Evolutionary conservation across 1,140 invertebrate genomes (phyloP).

Genomic region (Dinothrombium tinctorium): DNA sequence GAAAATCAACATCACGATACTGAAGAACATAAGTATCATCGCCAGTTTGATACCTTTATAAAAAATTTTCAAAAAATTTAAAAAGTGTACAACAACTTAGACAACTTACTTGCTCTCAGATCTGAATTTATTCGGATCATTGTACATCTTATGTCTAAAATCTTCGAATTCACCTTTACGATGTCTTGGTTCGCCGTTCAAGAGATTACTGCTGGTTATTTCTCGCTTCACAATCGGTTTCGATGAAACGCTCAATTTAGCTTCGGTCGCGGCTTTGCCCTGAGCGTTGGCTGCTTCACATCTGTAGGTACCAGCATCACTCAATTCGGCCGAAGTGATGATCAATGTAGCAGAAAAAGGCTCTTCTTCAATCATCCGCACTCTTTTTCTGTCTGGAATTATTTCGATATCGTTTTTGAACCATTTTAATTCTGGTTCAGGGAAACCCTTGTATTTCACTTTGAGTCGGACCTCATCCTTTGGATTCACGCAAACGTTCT

Average conservation of each 20-base stretch:
- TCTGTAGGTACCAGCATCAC: slow-evolving; percentile 75
- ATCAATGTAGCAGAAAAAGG: background rate
- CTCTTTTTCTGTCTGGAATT: slow-evolving; percentile 36
- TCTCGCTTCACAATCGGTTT: too few relatives aligned
- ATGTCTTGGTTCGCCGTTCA: too few relatives aligned
- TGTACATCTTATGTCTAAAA: too few relatives aligned
- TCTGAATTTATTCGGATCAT: slow-evolving; percentile 39
- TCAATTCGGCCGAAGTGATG: background rate
- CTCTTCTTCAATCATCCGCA: slow-evolving; percentile 24
- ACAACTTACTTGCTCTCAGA: slow-evolving; percentile 61
- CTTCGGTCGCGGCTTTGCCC: slow-evolving; percentile 34
- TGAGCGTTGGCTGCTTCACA: slow-evolving; percentile 75
- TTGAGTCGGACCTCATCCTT: slow-evolving; percentile 46
- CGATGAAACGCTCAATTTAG: background rate
- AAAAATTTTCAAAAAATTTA: background rate
- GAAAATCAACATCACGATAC: slow-evolving; percentile 70
- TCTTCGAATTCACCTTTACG: too few relatives aligned
- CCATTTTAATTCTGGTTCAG: slow-evolving; percentile 13
- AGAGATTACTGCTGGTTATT: too few relatives aligned
- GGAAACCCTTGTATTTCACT: slow-evolving; percentile 39
- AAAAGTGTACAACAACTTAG: background rate
- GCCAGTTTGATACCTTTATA: slow-evolving; percentile 31
- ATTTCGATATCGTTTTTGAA: slow-evolving; percentile 30
- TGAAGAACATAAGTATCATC: slow-evolving; percentile 86
- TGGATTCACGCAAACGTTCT: slow-evolving; percentile 50